Percentiles rank a stretch among this genome's conserved stretches.
phyloP scores from a whole-genome alignment of 2,113 vertebrate species.

The Odocoileus virginianus region DNA sequence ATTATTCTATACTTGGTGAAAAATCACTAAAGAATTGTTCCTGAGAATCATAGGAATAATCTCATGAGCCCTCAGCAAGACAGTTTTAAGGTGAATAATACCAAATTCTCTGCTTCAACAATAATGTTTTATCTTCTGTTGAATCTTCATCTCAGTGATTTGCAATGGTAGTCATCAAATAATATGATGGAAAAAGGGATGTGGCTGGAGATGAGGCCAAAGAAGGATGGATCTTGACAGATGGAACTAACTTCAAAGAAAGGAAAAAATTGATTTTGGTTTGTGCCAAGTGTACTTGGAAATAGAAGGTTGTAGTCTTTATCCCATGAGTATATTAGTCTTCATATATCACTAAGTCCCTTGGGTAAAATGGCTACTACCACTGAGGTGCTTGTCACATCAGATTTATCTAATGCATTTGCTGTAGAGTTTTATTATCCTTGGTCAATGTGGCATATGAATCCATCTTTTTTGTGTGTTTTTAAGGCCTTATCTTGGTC shows the following conservation, averaged over 20 bases:
- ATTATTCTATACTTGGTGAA: slow-evolving; percentile 4
- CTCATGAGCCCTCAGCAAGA: not conserved
- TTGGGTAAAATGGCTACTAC: slow-evolving; percentile 35
- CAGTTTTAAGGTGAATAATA: not conserved
- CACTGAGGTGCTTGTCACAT: slow-evolving; percentile 31
- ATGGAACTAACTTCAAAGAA: slow-evolving; percentile 47
- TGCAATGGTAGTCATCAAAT: slow-evolving; percentile 54
- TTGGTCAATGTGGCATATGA: not conserved
- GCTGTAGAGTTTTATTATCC: slow-evolving; percentile 49
- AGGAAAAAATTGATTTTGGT: slow-evolving; percentile 67
- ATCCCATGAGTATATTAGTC: slow-evolving; percentile 11
- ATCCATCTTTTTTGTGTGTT: not conserved
- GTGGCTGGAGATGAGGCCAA: slow-evolving; percentile 18
- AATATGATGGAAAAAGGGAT: slow-evolving; percentile 33
- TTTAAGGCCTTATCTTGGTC: not conserved
- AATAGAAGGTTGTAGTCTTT: slow-evolving; percentile 38
- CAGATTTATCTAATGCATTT: slow-evolving; percentile 58
- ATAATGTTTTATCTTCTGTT: not conserved
- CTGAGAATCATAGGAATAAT: slow-evolving; percentile 5
- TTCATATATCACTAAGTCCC: slow-evolving; percentile 33
- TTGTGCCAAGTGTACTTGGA: slow-evolving; percentile 56
- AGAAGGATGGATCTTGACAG: slow-evolving; percentile 46
- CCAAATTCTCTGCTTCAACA: slow-evolving; percentile 4
- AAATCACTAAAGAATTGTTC: slow-evolving; percentile 4
- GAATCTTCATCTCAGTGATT: slow-evolving; percentile 31